Conservation (phyloP, 2,797 vertebrate genomes). For the Pipistrellus pipistrellus region DNA sequence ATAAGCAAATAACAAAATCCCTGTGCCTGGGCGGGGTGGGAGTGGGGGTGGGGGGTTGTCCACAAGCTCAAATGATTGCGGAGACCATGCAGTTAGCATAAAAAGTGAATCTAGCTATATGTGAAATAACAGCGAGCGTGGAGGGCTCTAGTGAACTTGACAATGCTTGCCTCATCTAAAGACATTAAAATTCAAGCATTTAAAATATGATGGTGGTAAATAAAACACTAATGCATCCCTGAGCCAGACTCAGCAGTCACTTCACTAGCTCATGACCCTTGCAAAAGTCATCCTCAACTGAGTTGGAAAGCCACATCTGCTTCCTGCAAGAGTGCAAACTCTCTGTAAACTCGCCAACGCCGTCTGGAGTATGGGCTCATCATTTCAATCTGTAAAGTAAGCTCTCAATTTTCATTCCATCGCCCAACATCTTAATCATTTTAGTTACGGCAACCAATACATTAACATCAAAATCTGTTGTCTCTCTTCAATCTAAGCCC, state of each 20-base stretch:
- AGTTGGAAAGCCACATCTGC: background rate
- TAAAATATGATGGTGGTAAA: background rate
- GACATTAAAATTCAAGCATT: constrained; percentile 37
- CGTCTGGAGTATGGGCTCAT: background rate
- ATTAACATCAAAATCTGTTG: background rate
- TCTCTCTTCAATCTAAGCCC: background rate
- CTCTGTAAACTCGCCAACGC: background rate
- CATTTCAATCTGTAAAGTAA: background rate
- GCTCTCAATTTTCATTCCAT: constrained; percentile 49
- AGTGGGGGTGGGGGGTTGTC: background rate
- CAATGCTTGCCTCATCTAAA: background rate
- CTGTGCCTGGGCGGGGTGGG: fast-evolving
- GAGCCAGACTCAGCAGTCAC: background rate
- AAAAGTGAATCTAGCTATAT: background rate
- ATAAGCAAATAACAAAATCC: background rate
- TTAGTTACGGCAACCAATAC: background rate
- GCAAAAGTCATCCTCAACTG: background rate
- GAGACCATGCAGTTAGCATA: background rate
- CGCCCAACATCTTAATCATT: background rate
- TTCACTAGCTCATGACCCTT: background rate
- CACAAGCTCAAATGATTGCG: background rate
- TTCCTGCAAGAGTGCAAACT: background rate
- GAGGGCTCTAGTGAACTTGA: background rate
- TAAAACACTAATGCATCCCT: background rate
- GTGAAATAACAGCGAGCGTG: background rate